Evolutionary conservation across 2,113 vertebrate genomes (phyloP), one percentile per base, ranked within the genome.

Genomic region (Furnarius figulus): DNA sequence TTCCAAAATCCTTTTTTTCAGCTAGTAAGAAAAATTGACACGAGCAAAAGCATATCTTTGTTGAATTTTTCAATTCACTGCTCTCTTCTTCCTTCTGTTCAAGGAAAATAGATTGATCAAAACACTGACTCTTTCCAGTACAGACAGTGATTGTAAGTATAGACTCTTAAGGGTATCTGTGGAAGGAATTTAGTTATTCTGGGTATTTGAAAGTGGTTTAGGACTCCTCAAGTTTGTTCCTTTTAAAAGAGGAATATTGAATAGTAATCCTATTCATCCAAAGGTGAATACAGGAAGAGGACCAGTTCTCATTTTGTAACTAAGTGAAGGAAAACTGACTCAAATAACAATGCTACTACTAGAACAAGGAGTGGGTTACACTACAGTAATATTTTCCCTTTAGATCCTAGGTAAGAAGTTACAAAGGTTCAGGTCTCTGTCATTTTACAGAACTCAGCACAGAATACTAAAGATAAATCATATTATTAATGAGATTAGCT

Each of bases 121-220:
- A 92, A 33, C 2, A 22, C 44, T 58, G 1, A 15, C 49, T 63
- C 14, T 63, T 86, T 68, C 65, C 33, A 40, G 8, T 40, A 88
- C 0, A 0, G 10, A 50, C 10, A 55, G 5, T 35, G 7, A 11
- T 75, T 67, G 5, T 19, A 77, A 66, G 8, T 8, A 47, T 35
- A 6, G 27, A 8, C 5, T 56, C n/a, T 56, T 56, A 42, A 11
- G 1, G 6, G 12, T 27, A 58, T 42, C 27, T 59, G 31, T 3
- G 1, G 27, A 70, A 76, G 31, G 4, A 86, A 68, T 39, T 27
- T 33, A 77, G 15, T 33, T 75, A 6, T 71, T 79, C 22, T 58
- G 62, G 9, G 2, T 27, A 65, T 65, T 53, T 58, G 4, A 66
- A 89, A 66, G 12, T 20, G 3, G 3, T 73, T 73, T 50, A 61